Evolutionary conservation across 2,797 vertebrate species (phyloP).

Genomic region (Menidia menidia): DNA sequence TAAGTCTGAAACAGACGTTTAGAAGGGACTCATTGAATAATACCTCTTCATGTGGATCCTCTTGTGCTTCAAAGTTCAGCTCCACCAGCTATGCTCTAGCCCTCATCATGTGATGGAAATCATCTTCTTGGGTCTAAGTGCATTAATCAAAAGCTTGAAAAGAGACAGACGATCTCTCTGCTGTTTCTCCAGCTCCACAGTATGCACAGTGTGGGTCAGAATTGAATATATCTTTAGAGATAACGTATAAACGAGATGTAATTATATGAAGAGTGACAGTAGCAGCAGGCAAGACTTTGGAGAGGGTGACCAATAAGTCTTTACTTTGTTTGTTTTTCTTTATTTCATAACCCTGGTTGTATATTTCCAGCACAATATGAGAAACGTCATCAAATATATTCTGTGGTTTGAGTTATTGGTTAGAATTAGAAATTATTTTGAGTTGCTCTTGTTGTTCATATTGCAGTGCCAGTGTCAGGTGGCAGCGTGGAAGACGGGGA

Average conservation of each 20-base stretch:
- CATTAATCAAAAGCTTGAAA: neutral
- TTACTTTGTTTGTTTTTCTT: too few species aligned
- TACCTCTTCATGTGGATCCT: rapidly evolving
- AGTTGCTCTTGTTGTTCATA: neutral
- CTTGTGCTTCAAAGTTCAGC: neutral
- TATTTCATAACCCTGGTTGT: too few species aligned
- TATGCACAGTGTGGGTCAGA: neutral
- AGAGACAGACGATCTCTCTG: neutral
- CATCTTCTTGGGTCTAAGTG: neutral
- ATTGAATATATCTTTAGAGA: neutral
- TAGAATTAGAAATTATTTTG: neutral
- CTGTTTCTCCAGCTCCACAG: neutral
- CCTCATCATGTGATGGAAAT: conserved; percentile 2
- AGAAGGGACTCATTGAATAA: neutral
- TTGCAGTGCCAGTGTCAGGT: conserved; percentile 76
- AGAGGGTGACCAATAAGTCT: too few species aligned
- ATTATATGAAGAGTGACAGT: too few species aligned
- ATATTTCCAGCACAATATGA: too few species aligned
- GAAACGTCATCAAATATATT: too few species aligned
- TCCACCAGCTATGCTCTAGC: neutral
- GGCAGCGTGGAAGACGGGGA: conserved; percentile 81
- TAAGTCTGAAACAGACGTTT: neutral
- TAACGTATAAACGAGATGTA: too few species aligned
- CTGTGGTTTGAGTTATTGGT: neutral
- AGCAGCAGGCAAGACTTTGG: too few species aligned